A percentile compares a stretch with the other conserved stretches of the same genome.
Evolutionary conservation across 2,888 invertebrate genomes (phyloP).

Genomic region (Microplitis deprimator): DNA sequence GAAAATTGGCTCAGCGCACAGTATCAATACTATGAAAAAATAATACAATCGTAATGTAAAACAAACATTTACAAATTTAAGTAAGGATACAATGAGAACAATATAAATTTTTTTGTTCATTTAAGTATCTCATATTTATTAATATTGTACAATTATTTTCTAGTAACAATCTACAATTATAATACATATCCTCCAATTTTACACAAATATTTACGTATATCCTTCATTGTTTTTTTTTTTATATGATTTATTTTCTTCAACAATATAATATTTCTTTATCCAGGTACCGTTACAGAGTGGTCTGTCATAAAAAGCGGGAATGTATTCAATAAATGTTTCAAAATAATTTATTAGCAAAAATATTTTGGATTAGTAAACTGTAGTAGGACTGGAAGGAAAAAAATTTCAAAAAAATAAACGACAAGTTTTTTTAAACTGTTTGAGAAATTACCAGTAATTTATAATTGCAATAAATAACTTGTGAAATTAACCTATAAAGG

Average conservation of each 20-base stretch:
- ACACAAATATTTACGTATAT: not conserved
- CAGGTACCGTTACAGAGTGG: not conserved
- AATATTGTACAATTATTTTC: not conserved
- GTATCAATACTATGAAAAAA: too few species aligned
- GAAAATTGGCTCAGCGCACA: too few species aligned
- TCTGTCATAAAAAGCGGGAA: not conserved
- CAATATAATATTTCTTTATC: not conserved
- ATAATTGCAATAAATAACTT: not conserved
- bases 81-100: too few species aligned
- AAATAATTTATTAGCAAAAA: not conserved
- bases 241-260: not conserved
- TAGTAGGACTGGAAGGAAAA: not conserved
- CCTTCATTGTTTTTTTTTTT: not conserved
- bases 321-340: not conserved
- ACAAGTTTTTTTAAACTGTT: not conserved
- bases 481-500: not conserved
- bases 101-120: too few species aligned
- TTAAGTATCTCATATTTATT: not conserved
- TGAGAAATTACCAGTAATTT: not conserved
- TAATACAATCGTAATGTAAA: too few species aligned
- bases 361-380: not conserved
- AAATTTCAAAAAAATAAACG: not conserved
- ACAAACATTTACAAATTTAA: too few species aligned
- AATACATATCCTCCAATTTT: not conserved
- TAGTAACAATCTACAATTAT: not conserved